These are phyloP conservation scores for Apteryx mantelli DNA, from an alignment of 2,113 vertebrate genomes.

Conservation along the genomic window DNA sequence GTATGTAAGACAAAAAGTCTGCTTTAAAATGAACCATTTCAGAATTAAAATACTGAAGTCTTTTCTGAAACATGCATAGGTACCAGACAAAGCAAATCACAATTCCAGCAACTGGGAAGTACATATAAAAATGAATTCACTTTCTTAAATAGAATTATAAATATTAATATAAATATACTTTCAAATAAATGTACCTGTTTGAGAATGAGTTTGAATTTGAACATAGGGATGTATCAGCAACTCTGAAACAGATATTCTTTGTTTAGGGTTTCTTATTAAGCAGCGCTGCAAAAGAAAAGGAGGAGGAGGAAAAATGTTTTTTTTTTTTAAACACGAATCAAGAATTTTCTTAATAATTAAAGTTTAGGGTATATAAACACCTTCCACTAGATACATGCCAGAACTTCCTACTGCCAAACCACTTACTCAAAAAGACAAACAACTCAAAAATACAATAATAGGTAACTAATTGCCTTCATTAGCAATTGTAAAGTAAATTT, in stretches of 20 bases:
- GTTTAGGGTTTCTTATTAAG: slow-evolving; percentile 90
- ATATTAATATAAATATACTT: not conserved
- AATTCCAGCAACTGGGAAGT: not conserved
- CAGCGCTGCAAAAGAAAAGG: slow-evolving; percentile 78
- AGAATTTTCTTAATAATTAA: not conserved
- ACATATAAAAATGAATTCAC: not conserved
- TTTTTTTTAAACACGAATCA: not conserved
- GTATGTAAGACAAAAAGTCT: not conserved
- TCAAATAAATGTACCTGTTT: slow-evolving; percentile 77
- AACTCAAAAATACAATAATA: not conserved
- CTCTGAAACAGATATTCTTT: slow-evolving; percentile 90
- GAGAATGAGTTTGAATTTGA: slow-evolving; percentile 83
- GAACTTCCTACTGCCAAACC: not conserved
- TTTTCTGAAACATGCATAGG: not conserved
- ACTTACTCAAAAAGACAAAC: not conserved
- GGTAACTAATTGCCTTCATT: not conserved
- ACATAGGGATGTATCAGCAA: slow-evolving; percentile 91
- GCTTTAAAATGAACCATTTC: not conserved
- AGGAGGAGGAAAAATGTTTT: not conserved
- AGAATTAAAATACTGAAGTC: not conserved
- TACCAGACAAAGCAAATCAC: not conserved
- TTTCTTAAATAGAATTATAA: not conserved
- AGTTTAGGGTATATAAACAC: not conserved
- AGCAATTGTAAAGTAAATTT: not conserved
- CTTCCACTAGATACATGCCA: not conserved